These are phyloP conservation scores for Diorhabda sublineata DNA, from an alignment of 1,140 invertebrate genomes.

Conservation along the genomic window DNA sequence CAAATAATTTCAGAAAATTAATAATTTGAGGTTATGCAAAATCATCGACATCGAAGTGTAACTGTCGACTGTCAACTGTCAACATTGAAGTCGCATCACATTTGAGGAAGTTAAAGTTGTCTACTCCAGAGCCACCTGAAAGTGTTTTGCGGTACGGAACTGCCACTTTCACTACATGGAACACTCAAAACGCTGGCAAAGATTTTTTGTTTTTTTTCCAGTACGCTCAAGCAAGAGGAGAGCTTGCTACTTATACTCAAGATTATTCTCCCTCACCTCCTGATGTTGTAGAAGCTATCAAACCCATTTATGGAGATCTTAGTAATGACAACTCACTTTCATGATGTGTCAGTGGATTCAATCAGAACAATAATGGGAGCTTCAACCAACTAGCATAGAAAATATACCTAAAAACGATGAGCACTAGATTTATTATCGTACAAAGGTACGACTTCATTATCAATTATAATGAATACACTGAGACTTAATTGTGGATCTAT, in stretches of 20 bases:
- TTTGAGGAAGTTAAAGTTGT: too few relatives aligned
- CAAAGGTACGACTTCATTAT: slow-evolving; percentile 4
- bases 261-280: not conserved
- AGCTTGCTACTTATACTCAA: not conserved
- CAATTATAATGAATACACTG: slow-evolving; percentile 1
- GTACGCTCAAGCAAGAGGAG: not conserved
- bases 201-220: not conserved
- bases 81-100: too few relatives aligned
- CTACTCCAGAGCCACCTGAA: too few relatives aligned
- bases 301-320: slow-evolving; percentile 27
- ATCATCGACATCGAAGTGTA: too few relatives aligned
- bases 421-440: slow-evolving; percentile 5
- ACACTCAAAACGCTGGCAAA: too few relatives aligned
- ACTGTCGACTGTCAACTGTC: too few relatives aligned
- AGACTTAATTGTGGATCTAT: not conserved
- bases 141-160: too few relatives aligned
- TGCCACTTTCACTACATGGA: too few relatives aligned
- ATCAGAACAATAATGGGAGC: slow-evolving; percentile 33
- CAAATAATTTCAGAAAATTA: too few relatives aligned
- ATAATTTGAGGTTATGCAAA: too few relatives aligned
- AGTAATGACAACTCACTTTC: slow-evolving; percentile 29
- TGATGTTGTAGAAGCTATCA: slow-evolving; percentile 11
- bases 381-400: slow-evolving; percentile 34
- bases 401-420: slow-evolving; percentile 26
- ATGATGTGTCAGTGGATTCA: slow-evolving; percentile 31